Conservation (phyloP, 2,888 invertebrate genomes). For the Leucoptera coffeella region DNA sequence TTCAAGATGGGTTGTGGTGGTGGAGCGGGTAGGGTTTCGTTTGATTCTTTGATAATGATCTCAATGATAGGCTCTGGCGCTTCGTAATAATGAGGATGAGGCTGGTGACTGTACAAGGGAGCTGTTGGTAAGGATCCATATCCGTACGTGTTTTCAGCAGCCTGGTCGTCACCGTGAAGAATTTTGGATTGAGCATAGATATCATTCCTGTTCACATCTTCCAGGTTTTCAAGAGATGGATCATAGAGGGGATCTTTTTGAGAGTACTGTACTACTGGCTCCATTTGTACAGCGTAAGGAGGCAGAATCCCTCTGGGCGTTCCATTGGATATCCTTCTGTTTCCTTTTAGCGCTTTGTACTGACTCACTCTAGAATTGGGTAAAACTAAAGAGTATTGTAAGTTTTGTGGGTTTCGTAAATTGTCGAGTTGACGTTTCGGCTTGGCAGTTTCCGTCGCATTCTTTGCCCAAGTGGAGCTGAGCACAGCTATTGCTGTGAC, state of each 20-base stretch:
- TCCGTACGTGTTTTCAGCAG: constrained; percentile 32
- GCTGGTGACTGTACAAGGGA: constrained; percentile 40
- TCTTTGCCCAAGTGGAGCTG: constrained; percentile 40
- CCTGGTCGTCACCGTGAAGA: constrained; percentile 34
- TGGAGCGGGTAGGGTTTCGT: constrained; percentile 68
- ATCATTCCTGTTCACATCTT: constrained; percentile 33
- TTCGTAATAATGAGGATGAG: constrained; percentile 56
- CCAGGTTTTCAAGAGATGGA: constrained; percentile 41
- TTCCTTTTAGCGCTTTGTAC: constrained; percentile 43
- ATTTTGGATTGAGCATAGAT: constrained; percentile 44
- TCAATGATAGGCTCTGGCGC: constrained; percentile 88
- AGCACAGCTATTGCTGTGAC: constrained; percentile 51
- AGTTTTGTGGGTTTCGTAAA: constrained; percentile 50
- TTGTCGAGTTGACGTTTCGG: constrained; percentile 49
- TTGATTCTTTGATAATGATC: constrained; percentile 87
- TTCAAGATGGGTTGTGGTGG: constrained; percentile 45
- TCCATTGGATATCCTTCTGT: constrained; percentile 48
- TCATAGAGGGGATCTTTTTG: constrained; percentile 74
- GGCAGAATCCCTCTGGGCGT: constrained; percentile 45
- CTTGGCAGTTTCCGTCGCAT: constrained; percentile 40
- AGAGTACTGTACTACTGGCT: constrained; percentile 72
- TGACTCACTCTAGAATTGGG: constrained; percentile 50
- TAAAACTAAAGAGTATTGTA: constrained; percentile 55
- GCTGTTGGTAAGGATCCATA: constrained; percentile 36
- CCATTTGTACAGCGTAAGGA: constrained; percentile 75